Percentiles rank a stretch among this genome's conserved stretches.
Conservation (phyloP, 2,113 vertebrate genomes). For the Notechis scutatus region DNA sequence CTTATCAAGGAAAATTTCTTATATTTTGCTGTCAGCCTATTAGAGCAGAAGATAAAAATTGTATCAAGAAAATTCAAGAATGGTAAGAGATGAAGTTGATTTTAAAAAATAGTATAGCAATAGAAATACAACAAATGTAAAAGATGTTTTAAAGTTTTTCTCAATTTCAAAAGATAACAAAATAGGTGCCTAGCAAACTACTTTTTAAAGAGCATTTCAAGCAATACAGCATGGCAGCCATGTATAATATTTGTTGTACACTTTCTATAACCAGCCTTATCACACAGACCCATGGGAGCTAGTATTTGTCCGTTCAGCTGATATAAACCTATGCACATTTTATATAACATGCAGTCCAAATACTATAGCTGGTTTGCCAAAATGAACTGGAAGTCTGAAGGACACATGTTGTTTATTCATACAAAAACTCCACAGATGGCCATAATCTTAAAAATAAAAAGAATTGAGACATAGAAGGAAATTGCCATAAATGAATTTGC, state of each 20-base stretch:
- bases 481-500: slow-evolving; percentile 46
- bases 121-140: not conserved
- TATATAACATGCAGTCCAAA: not conserved
- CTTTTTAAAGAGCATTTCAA: not conserved
- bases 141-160: not conserved
- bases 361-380: not conserved
- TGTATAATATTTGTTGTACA: not conserved
- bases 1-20: not conserved
- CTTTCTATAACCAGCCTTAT: not conserved
- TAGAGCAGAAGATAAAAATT: not conserved
- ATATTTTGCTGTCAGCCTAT: not conserved
- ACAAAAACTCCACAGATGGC: not conserved
- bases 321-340: not conserved
- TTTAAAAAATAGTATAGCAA: not conserved
- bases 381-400: not conserved
- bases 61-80: not conserved
- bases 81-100: not conserved
- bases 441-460: not conserved
- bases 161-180: not conserved
- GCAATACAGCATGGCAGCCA: not conserved
- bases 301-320: not conserved
- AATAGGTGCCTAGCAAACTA: not conserved
- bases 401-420: not conserved
- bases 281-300: not conserved
- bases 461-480: not conserved